These are phyloP conservation scores for Tinea pellionella DNA, from an alignment of 2,888 invertebrate species.

Conservation along the genomic window DNA sequence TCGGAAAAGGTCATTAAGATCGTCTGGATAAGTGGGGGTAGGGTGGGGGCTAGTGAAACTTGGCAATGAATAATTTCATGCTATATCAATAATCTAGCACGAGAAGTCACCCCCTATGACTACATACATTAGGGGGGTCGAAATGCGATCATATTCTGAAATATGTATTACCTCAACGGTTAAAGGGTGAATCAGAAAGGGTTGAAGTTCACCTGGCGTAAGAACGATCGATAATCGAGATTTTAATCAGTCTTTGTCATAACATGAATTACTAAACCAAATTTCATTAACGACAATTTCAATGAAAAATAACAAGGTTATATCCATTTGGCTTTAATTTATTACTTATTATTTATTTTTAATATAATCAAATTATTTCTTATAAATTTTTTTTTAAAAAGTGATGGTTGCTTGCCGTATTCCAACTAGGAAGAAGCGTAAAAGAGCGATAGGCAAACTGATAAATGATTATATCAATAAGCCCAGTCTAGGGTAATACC, in stretches of 20 bases:
- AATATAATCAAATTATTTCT: too few species aligned
- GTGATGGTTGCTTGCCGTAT: too few species aligned
- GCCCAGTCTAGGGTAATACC: too few species aligned
- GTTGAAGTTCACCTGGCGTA: not conserved
- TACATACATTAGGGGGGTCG: not conserved
- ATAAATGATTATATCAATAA: too few species aligned
- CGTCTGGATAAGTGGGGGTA: not conserved
- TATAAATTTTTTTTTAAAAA: too few species aligned
- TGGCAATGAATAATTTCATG: not conserved
- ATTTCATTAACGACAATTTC: too few species aligned
- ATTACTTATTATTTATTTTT: too few species aligned
- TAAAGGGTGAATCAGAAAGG: not conserved
- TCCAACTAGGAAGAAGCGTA: too few species aligned
- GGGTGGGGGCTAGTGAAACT: not conserved
- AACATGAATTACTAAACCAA: too few species aligned
- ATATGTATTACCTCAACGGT: not conserved
- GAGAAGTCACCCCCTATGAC: not conserved
- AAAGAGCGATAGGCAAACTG: too few species aligned
- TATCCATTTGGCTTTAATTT: too few species aligned
- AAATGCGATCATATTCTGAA: not conserved
- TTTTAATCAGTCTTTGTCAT: not conserved
- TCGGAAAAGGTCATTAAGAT: slow-evolving; percentile 1
- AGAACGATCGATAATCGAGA: not conserved
- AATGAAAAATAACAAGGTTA: too few species aligned
- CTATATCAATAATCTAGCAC: not conserved